A percentile compares a stretch with the other conserved stretches of the same genome.
These are phyloP conservation scores for Melipona beecheii DNA, from an alignment of 2,888 invertebrate species.

Conservation along the genomic window DNA sequence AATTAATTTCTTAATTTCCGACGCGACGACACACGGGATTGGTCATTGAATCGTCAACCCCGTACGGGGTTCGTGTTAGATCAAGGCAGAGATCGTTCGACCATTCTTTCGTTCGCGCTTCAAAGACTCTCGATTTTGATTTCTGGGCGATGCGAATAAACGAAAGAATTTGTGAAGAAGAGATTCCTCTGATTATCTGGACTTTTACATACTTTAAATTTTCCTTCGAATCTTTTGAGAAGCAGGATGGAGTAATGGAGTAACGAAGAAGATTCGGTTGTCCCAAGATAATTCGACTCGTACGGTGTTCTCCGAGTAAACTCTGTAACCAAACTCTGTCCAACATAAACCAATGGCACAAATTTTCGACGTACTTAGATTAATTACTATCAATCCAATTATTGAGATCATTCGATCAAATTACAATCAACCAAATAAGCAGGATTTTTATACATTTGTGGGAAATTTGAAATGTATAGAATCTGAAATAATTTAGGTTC, in stretches of 20 bases:
- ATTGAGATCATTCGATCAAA: not conserved
- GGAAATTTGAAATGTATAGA: too few species aligned
- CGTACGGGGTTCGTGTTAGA: slow-evolving; percentile 24
- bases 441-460: too few species aligned
- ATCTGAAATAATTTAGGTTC: too few species aligned
- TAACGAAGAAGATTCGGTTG: not conserved
- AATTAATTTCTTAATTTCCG: slow-evolving; percentile 49
- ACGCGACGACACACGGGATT: slow-evolving; percentile 25
- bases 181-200: not conserved
- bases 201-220: not conserved
- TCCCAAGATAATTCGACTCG: not conserved
- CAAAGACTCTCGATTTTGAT: slow-evolving; percentile 1
- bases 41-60: slow-evolving; percentile 28
- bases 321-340: not conserved
- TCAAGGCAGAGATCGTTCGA: slow-evolving; percentile 32
- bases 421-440: too few species aligned
- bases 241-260: not conserved
- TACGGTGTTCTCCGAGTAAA: not conserved
- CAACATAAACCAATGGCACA: not conserved
- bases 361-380: not conserved
- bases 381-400: not conserved
- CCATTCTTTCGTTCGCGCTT: not conserved
- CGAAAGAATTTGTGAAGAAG: not conserved
- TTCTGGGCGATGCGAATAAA: not conserved
- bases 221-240: not conserved